Evolutionary conservation across 1,140 invertebrate genomes (phyloP).

Genomic region (Drosophila virilis): DNA sequence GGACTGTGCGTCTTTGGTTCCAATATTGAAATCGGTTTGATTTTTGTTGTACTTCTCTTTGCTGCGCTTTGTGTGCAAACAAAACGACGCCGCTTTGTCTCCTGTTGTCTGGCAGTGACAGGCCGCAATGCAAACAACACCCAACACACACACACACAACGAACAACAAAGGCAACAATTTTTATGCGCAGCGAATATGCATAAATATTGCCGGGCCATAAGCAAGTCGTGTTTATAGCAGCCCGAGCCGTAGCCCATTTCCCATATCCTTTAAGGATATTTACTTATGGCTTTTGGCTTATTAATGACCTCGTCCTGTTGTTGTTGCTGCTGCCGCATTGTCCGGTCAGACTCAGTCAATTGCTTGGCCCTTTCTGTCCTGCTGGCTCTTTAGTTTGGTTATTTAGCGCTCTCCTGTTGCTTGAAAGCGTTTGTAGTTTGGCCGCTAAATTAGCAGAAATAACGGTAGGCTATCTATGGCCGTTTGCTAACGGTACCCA

Average conservation of each 20-base stretch:
- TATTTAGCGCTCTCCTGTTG: constrained; percentile 66
- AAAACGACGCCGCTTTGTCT: constrained; percentile 81
- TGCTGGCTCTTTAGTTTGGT: constrained; percentile 37
- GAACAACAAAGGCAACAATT: constrained; percentile 43
- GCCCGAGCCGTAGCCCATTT: constrained; percentile 42
- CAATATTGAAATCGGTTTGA: constrained; percentile 34
- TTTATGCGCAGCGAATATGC: constrained; percentile 50
- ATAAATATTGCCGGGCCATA: constrained; percentile 65
- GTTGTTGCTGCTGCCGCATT: constrained; percentile 44
- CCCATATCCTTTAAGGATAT: constrained; percentile 75
- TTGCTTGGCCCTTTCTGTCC: constrained; percentile 8
- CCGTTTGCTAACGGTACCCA: constrained; percentile 63
- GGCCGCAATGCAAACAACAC: constrained; percentile 59
- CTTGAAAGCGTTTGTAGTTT: constrained; percentile 48
- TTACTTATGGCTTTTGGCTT: constrained; percentile 76
- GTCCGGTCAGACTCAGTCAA: constrained; percentile 48
- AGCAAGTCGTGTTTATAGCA: constrained; percentile 59
- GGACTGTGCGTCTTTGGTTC: constrained; percentile 26
- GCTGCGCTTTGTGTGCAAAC: constrained; percentile 46
- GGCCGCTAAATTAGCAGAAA: constrained; percentile 76
- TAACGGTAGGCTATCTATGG: constrained; percentile 56
- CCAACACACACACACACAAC: constrained; percentile 26
- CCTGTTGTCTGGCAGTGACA: constrained; percentile 66
- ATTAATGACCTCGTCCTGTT: constrained; percentile 64
- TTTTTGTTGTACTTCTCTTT: not conserved